Conservation (phyloP, 2,888 invertebrate genomes). For the Coleophora deauratella region DNA sequence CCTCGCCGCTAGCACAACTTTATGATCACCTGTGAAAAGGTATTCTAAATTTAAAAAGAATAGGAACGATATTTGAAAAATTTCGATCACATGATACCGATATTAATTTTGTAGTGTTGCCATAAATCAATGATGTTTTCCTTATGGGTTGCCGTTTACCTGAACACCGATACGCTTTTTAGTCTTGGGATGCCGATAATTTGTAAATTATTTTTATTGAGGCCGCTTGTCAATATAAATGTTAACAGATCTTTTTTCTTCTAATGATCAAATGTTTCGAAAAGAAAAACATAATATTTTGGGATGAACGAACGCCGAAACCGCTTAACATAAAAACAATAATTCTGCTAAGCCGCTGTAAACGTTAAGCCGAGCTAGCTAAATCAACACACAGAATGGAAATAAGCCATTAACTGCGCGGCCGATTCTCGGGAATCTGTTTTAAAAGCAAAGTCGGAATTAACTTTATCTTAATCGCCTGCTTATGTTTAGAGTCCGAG, state of each 20-base stretch:
- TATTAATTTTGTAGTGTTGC: slow-evolving; percentile 10
- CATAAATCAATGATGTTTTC: slow-evolving; percentile 26
- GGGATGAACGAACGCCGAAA: too few species aligned
- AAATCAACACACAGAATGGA: slow-evolving; percentile 5
- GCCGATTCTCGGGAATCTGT: neutral
- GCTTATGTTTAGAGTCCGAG: neutral
- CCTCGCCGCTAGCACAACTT: slow-evolving; percentile 24
- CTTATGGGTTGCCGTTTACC: slow-evolving; percentile 21
- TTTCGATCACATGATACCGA: neutral
- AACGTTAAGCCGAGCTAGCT: slow-evolving; percentile 2
- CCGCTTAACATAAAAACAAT: too few species aligned
- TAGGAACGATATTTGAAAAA: slow-evolving; percentile 4
- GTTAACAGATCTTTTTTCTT: slow-evolving; percentile 1
- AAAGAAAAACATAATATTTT: too few species aligned
- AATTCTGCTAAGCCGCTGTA: neutral
- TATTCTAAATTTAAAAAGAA: slow-evolving; percentile 1
- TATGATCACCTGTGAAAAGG: slow-evolving; percentile 5
- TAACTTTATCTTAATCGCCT: neutral
- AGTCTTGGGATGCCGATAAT: slow-evolving; percentile 2
- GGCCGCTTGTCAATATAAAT: slow-evolving; percentile 9
- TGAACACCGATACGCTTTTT: slow-evolving; percentile 9
- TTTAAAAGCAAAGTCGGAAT: slow-evolving; percentile 1
- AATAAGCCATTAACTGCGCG: too few species aligned
- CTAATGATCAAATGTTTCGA: neutral
- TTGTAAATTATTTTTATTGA: slow-evolving; percentile 13